Evolutionary conservation across 2,113 vertebrate species (phyloP).

Genomic region (Ceyx cyanopectus): DNA sequence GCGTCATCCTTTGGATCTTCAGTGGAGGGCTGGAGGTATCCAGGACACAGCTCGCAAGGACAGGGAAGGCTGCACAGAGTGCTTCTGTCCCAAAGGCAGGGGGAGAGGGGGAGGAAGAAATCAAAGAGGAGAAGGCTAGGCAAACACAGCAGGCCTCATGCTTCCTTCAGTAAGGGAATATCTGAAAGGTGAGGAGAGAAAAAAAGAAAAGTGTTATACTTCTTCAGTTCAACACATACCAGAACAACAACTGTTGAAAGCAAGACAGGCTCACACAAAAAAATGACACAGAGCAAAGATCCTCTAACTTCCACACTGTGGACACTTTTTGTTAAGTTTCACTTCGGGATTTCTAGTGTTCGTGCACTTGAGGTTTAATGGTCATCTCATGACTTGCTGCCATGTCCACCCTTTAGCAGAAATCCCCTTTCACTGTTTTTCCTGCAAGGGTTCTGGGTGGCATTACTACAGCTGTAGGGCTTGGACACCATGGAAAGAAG

Average conservation of each 20-base stretch:
- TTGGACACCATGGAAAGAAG: background rate
- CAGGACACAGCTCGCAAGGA: slow-evolving; percentile 35
- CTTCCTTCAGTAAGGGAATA: slow-evolving; percentile 97
- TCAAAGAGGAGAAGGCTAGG: slow-evolving; percentile 60
- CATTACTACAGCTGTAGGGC: background rate
- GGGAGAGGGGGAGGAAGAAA: background rate
- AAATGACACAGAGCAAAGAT: too few species aligned
- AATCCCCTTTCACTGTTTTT: background rate
- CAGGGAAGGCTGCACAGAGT: slow-evolving; percentile 67
- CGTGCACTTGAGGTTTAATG: background rate
- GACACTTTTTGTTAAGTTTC: background rate
- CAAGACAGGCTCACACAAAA: background rate
- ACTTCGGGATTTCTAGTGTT: background rate
- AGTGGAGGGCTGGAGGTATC: slow-evolving; percentile 71
- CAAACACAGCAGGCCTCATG: slow-evolving; percentile 82
- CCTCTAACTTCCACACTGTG: background rate
- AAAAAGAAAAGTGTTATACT: slow-evolving; percentile 6
- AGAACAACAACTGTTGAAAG: background rate
- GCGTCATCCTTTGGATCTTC: slow-evolving; percentile 74
- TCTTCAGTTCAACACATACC: background rate
- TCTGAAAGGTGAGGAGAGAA: slow-evolving; percentile 76
- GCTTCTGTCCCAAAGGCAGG: slow-evolving; percentile 66
- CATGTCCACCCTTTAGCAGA: background rate
- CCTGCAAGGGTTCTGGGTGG: background rate
- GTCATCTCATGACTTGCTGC: background rate